Evolutionary conservation across 2,113 vertebrate species (phyloP).

Genomic region (Pantherophis guttatus): DNA sequence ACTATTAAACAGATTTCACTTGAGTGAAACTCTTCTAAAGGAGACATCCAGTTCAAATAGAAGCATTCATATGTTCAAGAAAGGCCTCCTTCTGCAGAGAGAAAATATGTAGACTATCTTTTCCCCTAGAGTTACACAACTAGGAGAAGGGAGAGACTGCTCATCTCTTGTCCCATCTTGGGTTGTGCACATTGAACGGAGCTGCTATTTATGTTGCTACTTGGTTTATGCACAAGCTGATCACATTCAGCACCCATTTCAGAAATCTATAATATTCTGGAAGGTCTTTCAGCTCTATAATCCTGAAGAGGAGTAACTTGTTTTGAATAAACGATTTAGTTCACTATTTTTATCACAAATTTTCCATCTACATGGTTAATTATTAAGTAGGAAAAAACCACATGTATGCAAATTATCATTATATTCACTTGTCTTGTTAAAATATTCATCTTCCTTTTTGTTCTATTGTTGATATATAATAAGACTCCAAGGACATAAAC

Average conservation of each 20-base stretch:
- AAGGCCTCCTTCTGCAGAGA: background rate
- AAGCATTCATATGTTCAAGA: background rate
- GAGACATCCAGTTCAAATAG: background rate
- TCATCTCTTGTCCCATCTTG: background rate
- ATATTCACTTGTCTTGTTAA: background rate
- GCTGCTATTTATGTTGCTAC: background rate
- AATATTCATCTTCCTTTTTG: background rate
- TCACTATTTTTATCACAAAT: background rate
- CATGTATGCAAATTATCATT: background rate
- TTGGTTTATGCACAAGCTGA: background rate
- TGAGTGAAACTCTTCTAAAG: background rate
- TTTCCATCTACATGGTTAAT: background rate
- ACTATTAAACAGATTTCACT: background rate
- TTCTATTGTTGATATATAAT: background rate
- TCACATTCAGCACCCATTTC: background rate
- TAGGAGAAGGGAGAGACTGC: background rate
- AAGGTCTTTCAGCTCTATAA: background rate
- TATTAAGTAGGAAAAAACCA: background rate
- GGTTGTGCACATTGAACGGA: background rate
- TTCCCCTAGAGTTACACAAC: background rate
- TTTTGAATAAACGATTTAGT: background rate
- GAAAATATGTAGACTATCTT: background rate
- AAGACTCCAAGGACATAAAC: background rate
- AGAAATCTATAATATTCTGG: background rate
- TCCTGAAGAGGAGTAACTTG: background rate